phyloP scores from a whole-genome alignment of 2,797 vertebrate genomes.

The Tolypeutes matacus region DNA sequence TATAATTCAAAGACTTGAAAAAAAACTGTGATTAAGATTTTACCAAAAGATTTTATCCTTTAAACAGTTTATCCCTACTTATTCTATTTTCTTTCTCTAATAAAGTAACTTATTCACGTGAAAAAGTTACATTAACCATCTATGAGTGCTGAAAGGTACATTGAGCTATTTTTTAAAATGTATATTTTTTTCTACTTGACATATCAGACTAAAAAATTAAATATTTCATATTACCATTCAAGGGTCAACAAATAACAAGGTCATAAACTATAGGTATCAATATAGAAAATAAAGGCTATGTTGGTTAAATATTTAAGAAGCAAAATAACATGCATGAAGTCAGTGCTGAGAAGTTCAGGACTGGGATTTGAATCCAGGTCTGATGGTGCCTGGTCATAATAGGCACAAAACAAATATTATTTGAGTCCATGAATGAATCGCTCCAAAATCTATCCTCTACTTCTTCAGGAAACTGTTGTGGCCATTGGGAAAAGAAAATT shows the following conservation, averaged over 20 bases:
- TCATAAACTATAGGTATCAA: not conserved
- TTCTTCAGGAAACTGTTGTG: conserved; percentile 30
- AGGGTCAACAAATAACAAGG: not conserved
- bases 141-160: not conserved
- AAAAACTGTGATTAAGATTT: conserved; percentile 21
- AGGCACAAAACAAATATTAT: not conserved
- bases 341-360: not conserved
- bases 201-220: conserved; percentile 35
- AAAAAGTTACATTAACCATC: conserved; percentile 18
- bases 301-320: conserved; percentile 3
- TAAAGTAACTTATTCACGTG: not conserved
- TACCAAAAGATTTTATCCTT: conserved; percentile 1
- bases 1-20: conserved; percentile 32
- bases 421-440: not conserved
- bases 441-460: conserved; percentile 15
- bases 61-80: conserved; percentile 15
- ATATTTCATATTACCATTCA: not conserved
- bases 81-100: conserved; percentile 33
- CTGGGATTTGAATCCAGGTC: not conserved
- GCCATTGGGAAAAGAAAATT: conserved; percentile 28
- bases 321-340: not conserved
- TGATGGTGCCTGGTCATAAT: not conserved
- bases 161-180: not conserved
- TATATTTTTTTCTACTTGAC: not conserved
- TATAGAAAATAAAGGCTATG: not conserved